These are phyloP conservation scores for Belgica antarctica DNA, from an alignment of 2,888 invertebrate genomes.

Conservation along the genomic window DNA sequence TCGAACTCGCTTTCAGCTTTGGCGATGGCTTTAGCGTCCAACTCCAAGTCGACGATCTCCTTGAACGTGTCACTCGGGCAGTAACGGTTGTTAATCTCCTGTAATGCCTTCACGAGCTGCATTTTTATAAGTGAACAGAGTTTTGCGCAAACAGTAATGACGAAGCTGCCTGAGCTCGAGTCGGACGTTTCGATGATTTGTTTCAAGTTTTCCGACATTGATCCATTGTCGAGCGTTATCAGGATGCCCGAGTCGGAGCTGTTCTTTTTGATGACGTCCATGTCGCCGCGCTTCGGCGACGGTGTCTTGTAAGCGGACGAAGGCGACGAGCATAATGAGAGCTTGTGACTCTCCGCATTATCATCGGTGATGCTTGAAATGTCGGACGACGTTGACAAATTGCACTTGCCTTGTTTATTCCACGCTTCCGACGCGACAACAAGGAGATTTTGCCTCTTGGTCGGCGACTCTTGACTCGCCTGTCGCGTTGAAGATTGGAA, in stretches of 20 bases:
- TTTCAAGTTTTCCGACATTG: constrained; percentile 1
- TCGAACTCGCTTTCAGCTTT: constrained; percentile 43
- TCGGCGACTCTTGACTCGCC: constrained; percentile 46
- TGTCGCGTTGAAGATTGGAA: constrained; percentile 48
- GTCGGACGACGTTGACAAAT: constrained; percentile 44
- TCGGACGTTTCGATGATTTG: constrained; percentile 48
- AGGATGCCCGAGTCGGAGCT: constrained; percentile 42
- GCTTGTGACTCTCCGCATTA: constrained; percentile 21
- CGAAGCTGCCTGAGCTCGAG: constrained; percentile 50
- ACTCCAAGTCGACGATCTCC: constrained; percentile 45
- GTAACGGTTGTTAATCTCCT: constrained; percentile 55
- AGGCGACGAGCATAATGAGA: constrained; percentile 24
- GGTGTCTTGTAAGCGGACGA: constrained; percentile 25
- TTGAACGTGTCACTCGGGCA: constrained; percentile 45
- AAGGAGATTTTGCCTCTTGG: constrained; percentile 45
- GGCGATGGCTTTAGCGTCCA: constrained; percentile 34
- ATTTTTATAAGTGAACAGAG: constrained; percentile 75
- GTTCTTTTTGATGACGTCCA: background rate
- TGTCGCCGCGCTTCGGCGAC: constrained; percentile 23
- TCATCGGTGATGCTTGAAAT: constrained; percentile 43
- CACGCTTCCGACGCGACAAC: constrained; percentile 31
- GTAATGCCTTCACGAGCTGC: constrained; percentile 75
- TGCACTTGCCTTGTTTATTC: constrained; percentile 37
- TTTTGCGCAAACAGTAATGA: constrained; percentile 63
- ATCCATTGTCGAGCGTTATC: constrained; percentile 36